phyloP scores from a whole-genome alignment of 2,113 vertebrate genomes.

The Gymnobelideus leadbeateri region DNA sequence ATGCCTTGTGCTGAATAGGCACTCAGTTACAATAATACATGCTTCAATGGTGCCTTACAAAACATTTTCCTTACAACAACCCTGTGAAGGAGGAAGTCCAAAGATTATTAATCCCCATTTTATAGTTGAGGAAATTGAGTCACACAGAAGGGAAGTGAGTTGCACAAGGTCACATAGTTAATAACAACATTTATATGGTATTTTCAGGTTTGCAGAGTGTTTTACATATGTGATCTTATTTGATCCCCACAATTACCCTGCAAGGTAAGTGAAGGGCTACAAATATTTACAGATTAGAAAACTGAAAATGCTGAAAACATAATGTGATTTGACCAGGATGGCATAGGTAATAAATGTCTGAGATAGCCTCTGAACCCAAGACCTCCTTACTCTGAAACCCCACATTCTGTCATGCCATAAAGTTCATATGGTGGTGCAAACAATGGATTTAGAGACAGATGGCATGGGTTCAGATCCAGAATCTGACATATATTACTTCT shows the following conservation, averaged over 20 bases:
- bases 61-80: not conserved
- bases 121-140: not conserved
- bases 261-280: not conserved
- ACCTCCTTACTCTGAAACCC: not conserved
- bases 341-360: not conserved
- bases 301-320: not conserved
- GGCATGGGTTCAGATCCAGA: not conserved
- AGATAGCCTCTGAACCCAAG: not conserved
- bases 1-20: not conserved
- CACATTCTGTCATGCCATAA: not conserved
- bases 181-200: not conserved
- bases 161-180: not conserved
- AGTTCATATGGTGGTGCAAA: not conserved
- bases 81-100: not conserved
- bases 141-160: not conserved
- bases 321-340: not conserved
- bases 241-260: not conserved
- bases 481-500: not conserved
- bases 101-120: constrained; percentile 12
- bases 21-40: not conserved
- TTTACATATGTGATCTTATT: not conserved
- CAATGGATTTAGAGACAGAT: not conserved
- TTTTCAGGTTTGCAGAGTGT: not conserved
- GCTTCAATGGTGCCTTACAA: not conserved
- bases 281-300: not conserved